A percentile compares a stretch with the other conserved stretches of the same genome.
Evolutionary conservation across 2,888 invertebrate genomes (phyloP).

Genomic region (Mylabris sibirica): DNA sequence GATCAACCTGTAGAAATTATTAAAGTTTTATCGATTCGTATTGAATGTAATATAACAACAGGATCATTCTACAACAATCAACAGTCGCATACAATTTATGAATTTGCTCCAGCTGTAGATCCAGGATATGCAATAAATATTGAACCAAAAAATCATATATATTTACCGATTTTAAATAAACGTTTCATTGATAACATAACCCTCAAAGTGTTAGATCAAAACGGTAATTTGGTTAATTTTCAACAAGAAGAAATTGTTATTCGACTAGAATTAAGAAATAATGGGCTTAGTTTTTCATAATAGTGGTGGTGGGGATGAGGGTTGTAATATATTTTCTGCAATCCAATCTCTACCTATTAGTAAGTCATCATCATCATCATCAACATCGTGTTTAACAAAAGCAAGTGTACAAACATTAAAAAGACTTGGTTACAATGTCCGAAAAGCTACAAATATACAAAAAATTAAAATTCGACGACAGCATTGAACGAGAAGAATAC

Average conservation of each 20-base stretch:
- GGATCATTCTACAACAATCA: no score
- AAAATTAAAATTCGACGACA: slow-evolving; percentile 26
- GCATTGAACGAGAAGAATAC: slow-evolving; percentile 25
- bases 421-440: slow-evolving; percentile 18
- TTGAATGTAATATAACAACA: no score
- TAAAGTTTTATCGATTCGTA: slow-evolving; percentile 25
- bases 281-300: neutral
- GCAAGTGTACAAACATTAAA: slow-evolving; percentile 16
- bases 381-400: neutral
- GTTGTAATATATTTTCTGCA: no score
- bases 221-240: slow-evolving; percentile 47
- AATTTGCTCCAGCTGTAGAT: no score
- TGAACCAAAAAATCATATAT: slow-evolving; percentile 9
- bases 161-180: neutral
- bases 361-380: neutral
- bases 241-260: slow-evolving; percentile 40
- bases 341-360: neutral
- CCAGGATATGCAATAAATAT: slow-evolving; percentile 15
- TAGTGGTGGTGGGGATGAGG: neutral
- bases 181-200: slow-evolving; percentile 40
- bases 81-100: no score
- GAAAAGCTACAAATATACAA: slow-evolving; percentile 18
- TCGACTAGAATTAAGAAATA: slow-evolving; percentile 34
- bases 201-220: slow-evolving; percentile 47
- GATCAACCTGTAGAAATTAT: slow-evolving; percentile 38